These are phyloP conservation scores for Corapipo altera DNA, from an alignment of 2,113 vertebrate species.

Conservation along the genomic window DNA sequence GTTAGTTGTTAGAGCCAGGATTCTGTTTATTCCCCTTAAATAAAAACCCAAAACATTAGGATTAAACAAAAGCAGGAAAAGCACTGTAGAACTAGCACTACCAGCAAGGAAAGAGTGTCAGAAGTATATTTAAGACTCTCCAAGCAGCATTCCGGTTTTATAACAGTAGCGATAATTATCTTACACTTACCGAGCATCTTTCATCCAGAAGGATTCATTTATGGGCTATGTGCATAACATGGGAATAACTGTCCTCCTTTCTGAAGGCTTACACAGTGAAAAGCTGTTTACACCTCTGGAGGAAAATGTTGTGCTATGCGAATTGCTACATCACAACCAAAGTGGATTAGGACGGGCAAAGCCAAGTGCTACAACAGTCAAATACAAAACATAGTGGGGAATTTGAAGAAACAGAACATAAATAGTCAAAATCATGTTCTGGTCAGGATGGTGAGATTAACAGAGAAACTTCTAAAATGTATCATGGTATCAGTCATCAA, in stretches of 20 bases:
- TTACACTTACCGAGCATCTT: not conserved
- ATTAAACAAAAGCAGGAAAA: not conserved
- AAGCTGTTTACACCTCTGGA: slow-evolving; percentile 16
- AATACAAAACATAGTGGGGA: not conserved
- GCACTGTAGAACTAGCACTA: not conserved
- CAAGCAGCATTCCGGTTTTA: not conserved
- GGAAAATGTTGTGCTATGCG: not conserved
- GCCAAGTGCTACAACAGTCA: not conserved
- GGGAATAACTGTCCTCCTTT: not conserved
- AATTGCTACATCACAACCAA: not conserved
- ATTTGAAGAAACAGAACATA: not conserved
- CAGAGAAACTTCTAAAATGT: not conserved
- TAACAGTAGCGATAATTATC: not conserved
- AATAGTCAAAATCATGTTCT: not conserved
- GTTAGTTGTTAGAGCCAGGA: not conserved
- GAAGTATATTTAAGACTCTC: slow-evolving; percentile 3
- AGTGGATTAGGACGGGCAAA: not conserved
- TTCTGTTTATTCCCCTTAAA: not conserved
- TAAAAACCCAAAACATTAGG: not conserved
- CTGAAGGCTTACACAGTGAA: not conserved
- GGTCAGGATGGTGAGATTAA: not conserved
- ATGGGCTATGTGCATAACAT: not conserved
- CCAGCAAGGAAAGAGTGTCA: not conserved
- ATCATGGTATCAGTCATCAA: not conserved
- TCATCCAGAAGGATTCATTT: slow-evolving; percentile 22